A percentile compares a stretch with the other conserved stretches of the same genome.
Evolutionary conservation across 1,140 invertebrate species (phyloP).

Genomic region (Galleria mellonella): DNA sequence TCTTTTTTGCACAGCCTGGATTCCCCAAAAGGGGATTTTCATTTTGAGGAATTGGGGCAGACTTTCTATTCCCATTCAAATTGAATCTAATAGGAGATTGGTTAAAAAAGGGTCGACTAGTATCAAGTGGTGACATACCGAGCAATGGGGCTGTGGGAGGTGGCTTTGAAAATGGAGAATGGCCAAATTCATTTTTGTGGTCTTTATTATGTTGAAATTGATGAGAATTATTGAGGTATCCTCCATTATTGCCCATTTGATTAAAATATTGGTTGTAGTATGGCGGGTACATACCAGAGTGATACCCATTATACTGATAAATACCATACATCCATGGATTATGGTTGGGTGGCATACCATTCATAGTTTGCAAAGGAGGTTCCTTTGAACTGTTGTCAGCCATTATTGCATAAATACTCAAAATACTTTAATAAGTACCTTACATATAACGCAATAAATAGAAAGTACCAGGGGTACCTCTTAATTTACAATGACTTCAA

Average conservation of each 20-base stretch:
- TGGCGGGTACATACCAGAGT: slow-evolving; percentile 57
- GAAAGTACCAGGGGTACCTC: no score
- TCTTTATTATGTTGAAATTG: slow-evolving; percentile 51
- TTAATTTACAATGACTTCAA: slow-evolving; percentile 14
- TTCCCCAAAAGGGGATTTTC: slow-evolving; percentile 67
- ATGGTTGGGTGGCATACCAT: slow-evolving; percentile 52
- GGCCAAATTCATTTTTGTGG: slow-evolving; percentile 33
- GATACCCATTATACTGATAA: slow-evolving; percentile 65
- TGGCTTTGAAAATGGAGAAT: slow-evolving; percentile 59
- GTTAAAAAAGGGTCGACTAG: slow-evolving; percentile 61
- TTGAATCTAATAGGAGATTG: slow-evolving; percentile 77
- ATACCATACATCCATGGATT: slow-evolving; percentile 65
- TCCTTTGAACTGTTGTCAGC: slow-evolving; percentile 59
- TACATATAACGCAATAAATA: neutral
- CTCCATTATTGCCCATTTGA: slow-evolving; percentile 51
- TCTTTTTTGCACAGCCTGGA: slow-evolving; percentile 81
- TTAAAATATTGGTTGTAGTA: slow-evolving; percentile 65
- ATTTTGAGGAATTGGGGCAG: slow-evolving; percentile 60
- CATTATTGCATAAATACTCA: slow-evolving; percentile 23
- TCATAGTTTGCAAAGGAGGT: slow-evolving; percentile 64
- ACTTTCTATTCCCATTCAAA: slow-evolving; percentile 72
- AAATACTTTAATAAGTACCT: slow-evolving; percentile 4
- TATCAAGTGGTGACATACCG: slow-evolving; percentile 55
- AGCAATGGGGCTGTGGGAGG: slow-evolving; percentile 59
- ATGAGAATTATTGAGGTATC: slow-evolving; percentile 33